A percentile compares a stretch with the other conserved stretches of the same genome.
Conservation (phyloP, 2,888 invertebrate genomes). For the Spodoptera picta region DNA sequence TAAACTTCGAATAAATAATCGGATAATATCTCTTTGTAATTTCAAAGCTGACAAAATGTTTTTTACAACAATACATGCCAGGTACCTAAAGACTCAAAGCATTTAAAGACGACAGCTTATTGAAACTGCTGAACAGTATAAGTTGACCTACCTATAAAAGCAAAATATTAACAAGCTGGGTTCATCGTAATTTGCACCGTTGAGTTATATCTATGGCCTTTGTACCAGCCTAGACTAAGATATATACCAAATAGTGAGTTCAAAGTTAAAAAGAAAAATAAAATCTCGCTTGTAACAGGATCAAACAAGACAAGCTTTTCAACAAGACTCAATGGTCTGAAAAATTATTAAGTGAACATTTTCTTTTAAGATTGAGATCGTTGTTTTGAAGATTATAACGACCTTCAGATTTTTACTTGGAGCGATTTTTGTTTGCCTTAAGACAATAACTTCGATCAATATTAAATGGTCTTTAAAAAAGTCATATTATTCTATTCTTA, state of each 20-base stretch:
- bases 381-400: slow-evolving; percentile 29
- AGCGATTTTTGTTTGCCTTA: neutral
- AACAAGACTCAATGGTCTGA: slow-evolving; percentile 41
- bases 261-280: slow-evolving; percentile 14
- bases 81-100: no score
- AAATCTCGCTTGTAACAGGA: slow-evolving; percentile 18
- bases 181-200: no score
- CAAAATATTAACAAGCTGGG: no score
- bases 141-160: no score
- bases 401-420: slow-evolving; percentile 22
- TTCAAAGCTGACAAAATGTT: no score
- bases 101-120: no score
- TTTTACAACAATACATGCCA: no score
- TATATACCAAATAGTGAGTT: neutral
- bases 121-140: no score
- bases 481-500: no score
- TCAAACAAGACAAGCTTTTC: slow-evolving; percentile 44
- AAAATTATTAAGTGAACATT: slow-evolving; percentile 32
- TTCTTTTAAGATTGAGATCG: slow-evolving; percentile 37
- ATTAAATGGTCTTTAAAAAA: neutral
- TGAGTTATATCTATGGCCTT: no score
- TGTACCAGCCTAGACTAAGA: neutral
- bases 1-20: no score
- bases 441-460: slow-evolving; percentile 1
- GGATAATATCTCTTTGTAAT: no score